A percentile compares a stretch with the other conserved stretches of the same genome.
phyloP scores from a whole-genome alignment of 2,113 vertebrate genomes.

The Zeus faber region DNA sequence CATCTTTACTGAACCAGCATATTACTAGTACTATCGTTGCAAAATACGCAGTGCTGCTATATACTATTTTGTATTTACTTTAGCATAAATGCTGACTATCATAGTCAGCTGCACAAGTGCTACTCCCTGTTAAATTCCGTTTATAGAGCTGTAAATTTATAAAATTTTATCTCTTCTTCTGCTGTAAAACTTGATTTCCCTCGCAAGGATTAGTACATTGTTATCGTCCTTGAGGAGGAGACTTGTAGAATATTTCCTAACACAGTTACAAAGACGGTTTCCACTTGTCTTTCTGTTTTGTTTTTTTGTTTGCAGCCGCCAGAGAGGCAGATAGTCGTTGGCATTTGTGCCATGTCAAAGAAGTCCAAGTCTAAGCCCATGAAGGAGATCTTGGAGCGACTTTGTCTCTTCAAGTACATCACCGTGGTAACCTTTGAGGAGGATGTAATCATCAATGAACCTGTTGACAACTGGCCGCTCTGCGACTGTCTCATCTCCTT shows the following conservation, averaged over 20 bases:
- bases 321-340: constrained; percentile 87
- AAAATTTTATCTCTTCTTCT: no score
- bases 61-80: no score
- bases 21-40: no score
- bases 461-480: constrained; percentile 87
- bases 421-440: constrained; percentile 88
- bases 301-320: constrained; percentile 73
- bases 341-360: constrained; percentile 92
- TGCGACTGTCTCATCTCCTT: constrained; percentile 93
- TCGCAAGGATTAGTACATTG: no score
- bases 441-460: constrained; percentile 84
- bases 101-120: no score
- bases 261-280: background rate
- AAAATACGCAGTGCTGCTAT: no score
- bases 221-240: background rate
- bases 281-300: background rate
- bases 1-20: no score
- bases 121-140: no score
- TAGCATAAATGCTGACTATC: no score
- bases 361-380: constrained; percentile 92
- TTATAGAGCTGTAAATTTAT: no score
- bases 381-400: constrained; percentile 89
- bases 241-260: background rate
- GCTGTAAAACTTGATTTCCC: no score
- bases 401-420: constrained; percentile 89